Base-by-base conservation (phyloP, 2,888 invertebrate species). In the Scaptomyza reducta region DNA sequence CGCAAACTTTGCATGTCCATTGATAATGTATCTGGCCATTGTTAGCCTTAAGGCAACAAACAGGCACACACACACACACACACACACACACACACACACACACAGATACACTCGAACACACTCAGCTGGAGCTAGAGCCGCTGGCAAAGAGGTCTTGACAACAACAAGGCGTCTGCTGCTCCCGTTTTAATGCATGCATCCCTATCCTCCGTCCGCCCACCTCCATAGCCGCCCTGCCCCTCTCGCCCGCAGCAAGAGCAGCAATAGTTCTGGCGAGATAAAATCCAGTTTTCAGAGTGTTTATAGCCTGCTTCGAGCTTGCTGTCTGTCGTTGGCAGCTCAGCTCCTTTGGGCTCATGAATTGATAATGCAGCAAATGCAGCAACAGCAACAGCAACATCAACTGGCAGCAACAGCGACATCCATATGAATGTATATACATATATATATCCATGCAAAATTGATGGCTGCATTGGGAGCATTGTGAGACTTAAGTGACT, bases 331-430 rank as follows among this genome's bases (percentile, higher is more conserved):
- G 63, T 49, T 76, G 68, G 60, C 73, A 73, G 74, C 59, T 63
- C 55, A 58, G 65, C 50, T 58, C 61, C 49, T 57, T 59, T 45
- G 45, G 35, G 47, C 77, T 75, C 77, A 85, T 87, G 83, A 82
- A 87, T 84, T 87, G 78, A 71, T 87, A 87, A 87, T 82, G 76
- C 77, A 66, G 66, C 64, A 77, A 77, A 77, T 87, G 83, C 77
- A 77, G 77, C 72, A 54, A 65, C 82, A 67, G 60, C 59, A 50
- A 31, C 59, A 55, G 10, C 47, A 46, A 38, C 33, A 61, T 38
- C 41, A 42, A 40, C 49, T 38, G 33, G 61, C 46, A 54, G 44
- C 54, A 72, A 33, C 9, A 41, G 38, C 50, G 45, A 55, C 61
- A 68, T n/a, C 7, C 35, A 38, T 38, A 38, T 14, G 14, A 2